Evolutionary conservation across 2,797 vertebrate genomes (phyloP).

Genomic region (Falco naumanni): DNA sequence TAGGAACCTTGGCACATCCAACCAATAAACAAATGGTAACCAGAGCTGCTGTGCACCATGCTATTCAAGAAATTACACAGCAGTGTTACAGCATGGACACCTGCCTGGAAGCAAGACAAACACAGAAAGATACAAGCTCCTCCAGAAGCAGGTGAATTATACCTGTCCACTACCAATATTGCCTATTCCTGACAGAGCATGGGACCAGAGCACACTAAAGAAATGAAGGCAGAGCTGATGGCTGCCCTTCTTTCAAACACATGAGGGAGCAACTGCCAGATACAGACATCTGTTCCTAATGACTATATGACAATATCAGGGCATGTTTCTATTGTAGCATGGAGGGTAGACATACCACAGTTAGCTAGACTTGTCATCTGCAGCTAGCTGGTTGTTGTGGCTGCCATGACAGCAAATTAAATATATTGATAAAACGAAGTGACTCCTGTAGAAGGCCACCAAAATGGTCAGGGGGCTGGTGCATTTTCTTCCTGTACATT

Average conservation of each 20-base stretch:
- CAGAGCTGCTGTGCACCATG: fast-evolving
- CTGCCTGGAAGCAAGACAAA: background rate
- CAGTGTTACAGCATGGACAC: background rate
- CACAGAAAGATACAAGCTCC: background rate
- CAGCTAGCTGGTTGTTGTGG: background rate
- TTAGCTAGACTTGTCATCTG: background rate
- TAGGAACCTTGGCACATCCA: background rate
- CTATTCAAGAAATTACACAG: background rate
- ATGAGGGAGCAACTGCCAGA: background rate
- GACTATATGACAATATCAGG: background rate
- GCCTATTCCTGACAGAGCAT: background rate
- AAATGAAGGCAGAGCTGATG: background rate
- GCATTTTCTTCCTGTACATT: background rate
- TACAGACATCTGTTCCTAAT: background rate
- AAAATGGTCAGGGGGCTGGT: background rate
- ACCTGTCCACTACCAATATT: background rate
- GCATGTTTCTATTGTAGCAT: no score
- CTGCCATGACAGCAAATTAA: background rate
- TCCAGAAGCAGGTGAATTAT: background rate
- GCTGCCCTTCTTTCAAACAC: background rate
- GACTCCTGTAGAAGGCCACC: background rate
- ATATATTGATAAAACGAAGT: background rate
- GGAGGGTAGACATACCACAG: fast-evolving
- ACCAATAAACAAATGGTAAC: background rate
- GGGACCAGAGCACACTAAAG: background rate